Percentiles rank a stretch among this genome's conserved stretches.
Conservation (phyloP, 2,797 vertebrate genomes). For the Sarcoramphus papa region DNA sequence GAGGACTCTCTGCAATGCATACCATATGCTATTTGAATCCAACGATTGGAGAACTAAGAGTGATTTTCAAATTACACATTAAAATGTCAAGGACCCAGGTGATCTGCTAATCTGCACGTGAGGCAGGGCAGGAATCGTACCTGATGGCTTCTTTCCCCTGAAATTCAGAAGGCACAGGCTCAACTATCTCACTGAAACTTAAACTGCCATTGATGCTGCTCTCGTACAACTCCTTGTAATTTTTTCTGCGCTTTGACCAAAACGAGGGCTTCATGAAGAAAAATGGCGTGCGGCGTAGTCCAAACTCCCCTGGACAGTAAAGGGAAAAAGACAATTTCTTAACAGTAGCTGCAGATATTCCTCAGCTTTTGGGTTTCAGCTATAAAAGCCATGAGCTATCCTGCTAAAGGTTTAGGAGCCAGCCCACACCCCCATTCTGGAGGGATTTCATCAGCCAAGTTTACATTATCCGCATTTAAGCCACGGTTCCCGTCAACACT, state of each 20-base stretch:
- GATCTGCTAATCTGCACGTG: background rate
- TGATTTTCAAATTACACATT: accelerated
- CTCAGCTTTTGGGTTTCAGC: background rate
- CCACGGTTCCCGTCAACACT: background rate
- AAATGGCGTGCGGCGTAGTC: conserved; percentile 80
- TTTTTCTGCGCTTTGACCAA: conserved; percentile 86
- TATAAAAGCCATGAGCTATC: background rate
- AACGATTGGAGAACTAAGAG: accelerated
- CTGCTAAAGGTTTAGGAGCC: background rate
- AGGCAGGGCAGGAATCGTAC: conserved; percentile 66
- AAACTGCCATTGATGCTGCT: conserved; percentile 77
- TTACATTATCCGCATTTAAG: background rate
- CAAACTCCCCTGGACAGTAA: conserved; percentile 83
- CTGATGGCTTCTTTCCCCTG: conserved; percentile 95
- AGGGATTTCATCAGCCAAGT: background rate
- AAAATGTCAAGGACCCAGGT: accelerated
- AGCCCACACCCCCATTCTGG: background rate
- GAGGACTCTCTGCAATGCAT: background rate
- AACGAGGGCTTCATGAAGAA: conserved; percentile 95
- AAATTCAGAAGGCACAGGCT: conserved; percentile 86
- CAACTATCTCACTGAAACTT: conserved; percentile 78
- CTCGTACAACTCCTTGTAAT: conserved; percentile 87
- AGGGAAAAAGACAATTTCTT: background rate
- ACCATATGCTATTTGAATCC: background rate
- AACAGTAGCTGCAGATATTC: background rate